These are phyloP conservation scores for Drosophila stalkeri DNA, from an alignment of 2,888 invertebrate genomes.

Conservation along the genomic window DNA sequence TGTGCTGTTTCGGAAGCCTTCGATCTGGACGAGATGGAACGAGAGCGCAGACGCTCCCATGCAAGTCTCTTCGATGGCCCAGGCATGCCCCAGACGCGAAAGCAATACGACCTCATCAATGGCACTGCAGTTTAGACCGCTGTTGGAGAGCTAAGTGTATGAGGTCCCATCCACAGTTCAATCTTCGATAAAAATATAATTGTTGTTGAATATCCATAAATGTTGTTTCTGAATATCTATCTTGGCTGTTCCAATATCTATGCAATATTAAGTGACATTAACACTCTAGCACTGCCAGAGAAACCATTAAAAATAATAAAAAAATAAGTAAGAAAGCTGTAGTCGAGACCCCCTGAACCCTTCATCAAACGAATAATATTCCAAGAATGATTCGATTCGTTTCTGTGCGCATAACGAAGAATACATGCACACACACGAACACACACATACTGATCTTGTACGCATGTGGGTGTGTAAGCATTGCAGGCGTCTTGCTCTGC, in stretches of 20 bases:
- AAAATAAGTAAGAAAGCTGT: no score
- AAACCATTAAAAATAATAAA: neutral
- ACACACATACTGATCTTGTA: no score
- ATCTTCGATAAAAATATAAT: neutral
- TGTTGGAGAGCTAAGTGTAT: neutral
- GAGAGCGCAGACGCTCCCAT: constrained; percentile 84
- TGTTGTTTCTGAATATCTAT: neutral
- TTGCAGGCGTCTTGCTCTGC: no score
- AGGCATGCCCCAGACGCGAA: constrained; percentile 41
- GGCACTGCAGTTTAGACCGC: constrained; percentile 83
- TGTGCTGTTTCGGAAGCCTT: constrained; percentile 75
- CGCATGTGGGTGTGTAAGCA: no score
- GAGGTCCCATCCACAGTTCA: neutral
- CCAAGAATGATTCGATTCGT: no score
- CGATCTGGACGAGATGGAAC: constrained; percentile 84
- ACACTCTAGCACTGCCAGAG: neutral
- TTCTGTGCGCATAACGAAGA: no score
- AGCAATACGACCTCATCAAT: constrained; percentile 83
- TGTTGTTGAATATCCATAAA: neutral
- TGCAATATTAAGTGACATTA: neutral
- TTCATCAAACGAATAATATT: no score
- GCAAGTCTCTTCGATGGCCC: constrained; percentile 82
- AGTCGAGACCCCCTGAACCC: no score
- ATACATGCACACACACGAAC: no score
- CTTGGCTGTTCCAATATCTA: neutral